Percentiles rank a stretch among this genome's conserved stretches.
Evolutionary conservation across 2,113 vertebrate genomes (phyloP).

Genomic region (Dromiciops gliroides): DNA sequence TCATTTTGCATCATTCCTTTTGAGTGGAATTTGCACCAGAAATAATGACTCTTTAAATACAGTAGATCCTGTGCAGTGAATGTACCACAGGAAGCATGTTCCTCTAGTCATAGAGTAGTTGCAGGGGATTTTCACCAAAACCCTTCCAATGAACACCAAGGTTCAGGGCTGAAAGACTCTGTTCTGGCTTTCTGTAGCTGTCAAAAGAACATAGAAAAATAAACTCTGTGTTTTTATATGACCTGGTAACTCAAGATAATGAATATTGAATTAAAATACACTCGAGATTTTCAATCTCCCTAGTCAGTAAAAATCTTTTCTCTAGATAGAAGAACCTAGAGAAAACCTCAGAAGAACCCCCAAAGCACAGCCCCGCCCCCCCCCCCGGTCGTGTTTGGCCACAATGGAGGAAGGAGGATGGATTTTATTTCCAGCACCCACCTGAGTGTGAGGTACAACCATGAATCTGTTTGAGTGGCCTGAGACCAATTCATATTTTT

Average conservation of each 20-base stretch:
- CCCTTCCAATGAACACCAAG: neutral
- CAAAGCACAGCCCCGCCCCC: neutral
- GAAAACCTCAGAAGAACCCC: neutral
- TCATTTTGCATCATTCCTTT: neutral
- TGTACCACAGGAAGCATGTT: neutral
- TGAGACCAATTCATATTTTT: too few species aligned
- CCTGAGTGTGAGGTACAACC: neutral
- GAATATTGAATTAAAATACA: neutral
- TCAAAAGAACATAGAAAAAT: neutral
- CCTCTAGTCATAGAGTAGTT: neutral
- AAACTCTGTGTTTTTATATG: neutral
- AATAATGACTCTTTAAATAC: neutral
- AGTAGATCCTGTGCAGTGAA: neutral
- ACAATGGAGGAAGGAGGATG: neutral
- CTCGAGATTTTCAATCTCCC: neutral
- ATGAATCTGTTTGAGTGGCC: neutral
- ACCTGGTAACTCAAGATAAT: neutral
- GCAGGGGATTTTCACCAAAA: neutral
- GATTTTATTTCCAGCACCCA: neutral
- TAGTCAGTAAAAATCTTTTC: neutral
- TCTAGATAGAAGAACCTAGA: neutral
- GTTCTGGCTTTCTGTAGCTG: neutral
- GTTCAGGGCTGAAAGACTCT: neutral
- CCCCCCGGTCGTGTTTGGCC: neutral
- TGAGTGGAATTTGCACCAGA: neutral